Base-by-base conservation (phyloP, 2,888 invertebrate species). In the Desoria tigrina region DNA sequence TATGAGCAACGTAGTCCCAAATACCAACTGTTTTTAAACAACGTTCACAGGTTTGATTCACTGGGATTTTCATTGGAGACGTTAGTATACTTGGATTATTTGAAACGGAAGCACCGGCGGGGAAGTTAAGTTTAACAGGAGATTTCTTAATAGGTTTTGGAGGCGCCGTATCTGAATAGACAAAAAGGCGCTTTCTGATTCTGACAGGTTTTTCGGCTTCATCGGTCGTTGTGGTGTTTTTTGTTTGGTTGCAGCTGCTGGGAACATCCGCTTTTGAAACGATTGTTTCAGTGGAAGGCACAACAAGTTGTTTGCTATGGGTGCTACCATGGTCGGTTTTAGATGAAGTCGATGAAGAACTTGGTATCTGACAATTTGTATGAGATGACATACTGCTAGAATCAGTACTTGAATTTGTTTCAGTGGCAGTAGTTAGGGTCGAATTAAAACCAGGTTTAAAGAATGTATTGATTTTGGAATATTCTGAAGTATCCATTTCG, bases 1-100 rank as follows among this genome's bases (percentile, higher is more conserved):
- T 80, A 81, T 94, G 94, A 78, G 91, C 89, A 1, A 83, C 79
- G 75, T 88, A 83, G 66, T 88, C 88, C 68, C 84, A 83, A 2
- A 84, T 73, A 14, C 83, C 79, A 60, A 94, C 82, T 68, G 79
- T 81, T 78, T 86, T 84, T 27, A 85, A 83, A 80, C 94, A 94
- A 78, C 89, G 86, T 0, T 82, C 75, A 80, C 94, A 94, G 77
- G 42, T 75, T 73, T 16, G 75, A 26, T 24, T 32, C 58, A 68
- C 54, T 80, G 68, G 39, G 50, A 54, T 27, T 58, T 58, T 51
- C n/a, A 45, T 21, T 6, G 45, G 45, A 6, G 45, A 45, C 6
- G 45, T 18, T 18, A 21, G 21, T 9, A 21, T 45, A 11, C 9
- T 11, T 11, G 39, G 39, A 39, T 11, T 39, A 11, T 11, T 16